Conservation (phyloP, 92 coral and sea anemone genomes). For the Parazoanthus darwini region DNA sequence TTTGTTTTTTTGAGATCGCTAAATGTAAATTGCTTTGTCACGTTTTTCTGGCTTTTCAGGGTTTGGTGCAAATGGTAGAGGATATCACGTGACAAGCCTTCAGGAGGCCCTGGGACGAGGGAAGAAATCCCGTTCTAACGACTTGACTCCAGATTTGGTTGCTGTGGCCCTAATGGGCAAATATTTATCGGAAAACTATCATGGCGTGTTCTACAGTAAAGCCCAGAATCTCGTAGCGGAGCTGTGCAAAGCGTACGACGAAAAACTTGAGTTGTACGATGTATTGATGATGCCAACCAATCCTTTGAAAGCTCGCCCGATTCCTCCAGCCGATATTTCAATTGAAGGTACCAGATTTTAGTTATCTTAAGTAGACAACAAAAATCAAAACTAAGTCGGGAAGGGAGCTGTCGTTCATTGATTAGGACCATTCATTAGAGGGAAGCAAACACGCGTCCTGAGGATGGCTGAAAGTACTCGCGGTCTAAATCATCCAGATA, state of each 20-base stretch:
- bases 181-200: slow-evolving; percentile 50
- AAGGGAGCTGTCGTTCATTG: not conserved
- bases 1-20: not conserved
- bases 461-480: too few relatives aligned
- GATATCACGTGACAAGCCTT: slow-evolving; percentile 57
- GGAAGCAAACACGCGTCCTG: not conserved
- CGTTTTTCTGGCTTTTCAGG: not conserved
- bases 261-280: slow-evolving; percentile 52
- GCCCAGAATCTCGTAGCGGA: slow-evolving; percentile 58
- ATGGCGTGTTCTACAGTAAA: slow-evolving; percentile 51
- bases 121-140: slow-evolving; percentile 43
- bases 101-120: slow-evolving; percentile 53
- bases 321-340: slow-evolving; percentile 47
- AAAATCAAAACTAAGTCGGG: not conserved
- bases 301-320: slow-evolving; percentile 58
- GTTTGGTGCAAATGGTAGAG: slow-evolving; percentile 32
- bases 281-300: slow-evolving; percentile 64
- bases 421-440: not conserved
- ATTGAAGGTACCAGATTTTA: slow-evolving; percentile 44
- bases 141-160: slow-evolving; percentile 26
- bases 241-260: slow-evolving; percentile 52
- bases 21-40: not conserved
- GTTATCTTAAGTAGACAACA: not conserved
- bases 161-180: slow-evolving; percentile 48
- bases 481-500: not conserved